Evolutionary conservation across 2,888 invertebrate species (phyloP).

Genomic region (Amphipoea oculea): DNA sequence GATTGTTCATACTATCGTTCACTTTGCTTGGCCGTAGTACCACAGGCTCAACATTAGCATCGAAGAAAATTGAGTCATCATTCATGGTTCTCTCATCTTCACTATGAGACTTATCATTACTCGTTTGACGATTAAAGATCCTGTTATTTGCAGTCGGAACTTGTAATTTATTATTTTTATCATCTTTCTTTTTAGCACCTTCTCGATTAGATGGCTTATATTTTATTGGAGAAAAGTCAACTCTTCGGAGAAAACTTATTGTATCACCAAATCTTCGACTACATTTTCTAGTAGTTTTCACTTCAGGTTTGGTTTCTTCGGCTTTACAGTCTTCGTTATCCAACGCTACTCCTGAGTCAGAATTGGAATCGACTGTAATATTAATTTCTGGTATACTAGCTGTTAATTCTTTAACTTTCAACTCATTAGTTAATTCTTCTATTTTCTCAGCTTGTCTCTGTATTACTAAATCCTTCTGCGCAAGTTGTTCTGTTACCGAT

Average conservation of each 20-base stretch:
- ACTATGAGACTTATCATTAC: conserved; percentile 81
- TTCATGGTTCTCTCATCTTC: conserved; percentile 80
- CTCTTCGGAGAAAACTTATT: conserved; percentile 86
- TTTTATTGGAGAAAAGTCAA: conserved; percentile 88
- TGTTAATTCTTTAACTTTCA: conserved; percentile 73
- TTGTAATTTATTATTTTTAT: conserved; percentile 83
- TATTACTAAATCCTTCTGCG: conserved; percentile 85
- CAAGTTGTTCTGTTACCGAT: conserved; percentile 82
- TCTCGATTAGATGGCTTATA: conserved; percentile 84
- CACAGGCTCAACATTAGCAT: conserved; percentile 78
- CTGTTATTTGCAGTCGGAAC: conserved; percentile 77
- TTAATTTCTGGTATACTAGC: conserved; percentile 80
- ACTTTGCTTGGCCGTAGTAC: conserved; percentile 82
- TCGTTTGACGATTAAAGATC: conserved; percentile 76
- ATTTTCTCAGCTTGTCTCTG: conserved; percentile 82
- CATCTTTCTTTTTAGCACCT: conserved; percentile 82
- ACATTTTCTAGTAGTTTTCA: conserved; percentile 83
- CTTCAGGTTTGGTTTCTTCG: conserved; percentile 78
- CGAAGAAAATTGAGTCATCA: conserved; percentile 80
- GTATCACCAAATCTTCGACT: conserved; percentile 87
- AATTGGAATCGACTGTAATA: conserved; percentile 85
- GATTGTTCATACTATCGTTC: conserved; percentile 88
- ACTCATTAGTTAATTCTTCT: conserved; percentile 81
- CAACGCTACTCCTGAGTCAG: conserved; percentile 87
- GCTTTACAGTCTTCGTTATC: conserved; percentile 84